Percentiles rank a stretch among this genome's conserved stretches.
These are phyloP conservation scores for Spodoptera picta DNA, from an alignment of 2,888 invertebrate genomes.

Conservation along the genomic window DNA sequence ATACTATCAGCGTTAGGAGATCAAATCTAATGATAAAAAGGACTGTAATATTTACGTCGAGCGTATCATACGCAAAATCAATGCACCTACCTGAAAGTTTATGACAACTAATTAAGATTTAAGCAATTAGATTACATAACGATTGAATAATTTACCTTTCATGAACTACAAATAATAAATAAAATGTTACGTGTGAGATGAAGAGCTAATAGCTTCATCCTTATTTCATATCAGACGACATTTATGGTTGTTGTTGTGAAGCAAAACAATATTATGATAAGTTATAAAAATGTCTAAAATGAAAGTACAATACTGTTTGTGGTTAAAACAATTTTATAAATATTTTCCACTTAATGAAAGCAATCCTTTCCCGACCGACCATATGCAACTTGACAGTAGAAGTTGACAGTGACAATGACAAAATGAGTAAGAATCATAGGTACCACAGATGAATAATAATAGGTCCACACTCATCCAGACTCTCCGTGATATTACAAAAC, in stretches of 20 bases:
- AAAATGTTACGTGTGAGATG: slow-evolving; percentile 66
- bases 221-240: slow-evolving; percentile 42
- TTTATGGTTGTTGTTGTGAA: slow-evolving; percentile 7
- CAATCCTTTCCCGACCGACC: slow-evolving; percentile 10
- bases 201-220: slow-evolving; percentile 48
- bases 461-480: no score
- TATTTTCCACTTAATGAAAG: slow-evolving; percentile 8
- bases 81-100: slow-evolving; percentile 8
- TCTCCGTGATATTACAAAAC: no score
- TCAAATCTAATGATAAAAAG: slow-evolving; percentile 10
- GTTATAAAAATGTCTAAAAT: neutral
- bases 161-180: slow-evolving; percentile 41
- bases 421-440: no score
- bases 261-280: slow-evolving; percentile 7
- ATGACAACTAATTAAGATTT: slow-evolving; percentile 11
- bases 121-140: slow-evolving; percentile 36
- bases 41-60: slow-evolving; percentile 7
- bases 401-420: slow-evolving; percentile 4
- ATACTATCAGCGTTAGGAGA: slow-evolving; percentile 6
- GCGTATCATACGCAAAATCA: slow-evolving; percentile 8
- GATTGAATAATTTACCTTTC: slow-evolving; percentile 55
- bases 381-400: slow-evolving; percentile 40
- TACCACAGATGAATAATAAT: no score
- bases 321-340: slow-evolving; percentile 28
- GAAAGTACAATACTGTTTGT: slow-evolving; percentile 13